Conservation (phyloP, 2,797 vertebrate genomes). For the Gouania willdenowi region DNA sequence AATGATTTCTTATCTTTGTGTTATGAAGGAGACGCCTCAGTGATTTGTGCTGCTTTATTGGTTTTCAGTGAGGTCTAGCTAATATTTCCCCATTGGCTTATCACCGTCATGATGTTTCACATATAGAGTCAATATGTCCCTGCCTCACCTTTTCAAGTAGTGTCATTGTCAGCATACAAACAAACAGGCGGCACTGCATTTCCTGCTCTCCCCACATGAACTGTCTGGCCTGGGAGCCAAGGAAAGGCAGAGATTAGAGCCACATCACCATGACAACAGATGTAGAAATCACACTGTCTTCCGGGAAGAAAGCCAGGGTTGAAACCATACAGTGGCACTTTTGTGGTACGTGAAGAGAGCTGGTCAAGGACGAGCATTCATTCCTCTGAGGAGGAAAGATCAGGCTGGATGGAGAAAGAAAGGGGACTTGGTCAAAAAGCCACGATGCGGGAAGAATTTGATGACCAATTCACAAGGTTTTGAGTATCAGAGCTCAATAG, state of each 20-base stretch:
- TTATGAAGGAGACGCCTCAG: not conserved
- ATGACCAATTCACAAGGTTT: constrained; percentile 25
- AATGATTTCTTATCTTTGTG: constrained; percentile 37
- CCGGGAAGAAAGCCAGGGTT: constrained; percentile 88
- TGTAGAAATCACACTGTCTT: constrained; percentile 99
- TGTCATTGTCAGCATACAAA: constrained; percentile 73
- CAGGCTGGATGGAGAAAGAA: constrained; percentile 75
- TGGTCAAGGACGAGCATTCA: constrained; percentile 91
- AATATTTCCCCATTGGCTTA: not conserved
- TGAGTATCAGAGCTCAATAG: not conserved
- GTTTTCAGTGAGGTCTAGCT: not conserved
- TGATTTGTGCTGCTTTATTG: constrained; percentile 5
- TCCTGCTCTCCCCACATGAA: constrained; percentile 87
- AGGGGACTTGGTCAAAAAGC: constrained; percentile 28
- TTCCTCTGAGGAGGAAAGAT: constrained; percentile 86
- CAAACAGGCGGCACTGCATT: constrained; percentile 87
- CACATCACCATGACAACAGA: constrained; percentile 97
- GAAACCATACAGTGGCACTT: constrained; percentile 94
- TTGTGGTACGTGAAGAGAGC: constrained; percentile 90
- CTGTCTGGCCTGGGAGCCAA: constrained; percentile 82
- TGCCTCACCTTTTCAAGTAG: constrained; percentile 49
- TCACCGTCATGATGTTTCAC: constrained; percentile 11
- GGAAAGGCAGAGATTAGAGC: constrained; percentile 92
- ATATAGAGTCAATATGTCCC: constrained; percentile 36
- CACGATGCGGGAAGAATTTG: constrained; percentile 35